Evolutionary conservation across 2,888 invertebrate genomes (phyloP), one percentile per base, ranked within the genome.

Genomic region (Hemicrepidius hirtus): DNA sequence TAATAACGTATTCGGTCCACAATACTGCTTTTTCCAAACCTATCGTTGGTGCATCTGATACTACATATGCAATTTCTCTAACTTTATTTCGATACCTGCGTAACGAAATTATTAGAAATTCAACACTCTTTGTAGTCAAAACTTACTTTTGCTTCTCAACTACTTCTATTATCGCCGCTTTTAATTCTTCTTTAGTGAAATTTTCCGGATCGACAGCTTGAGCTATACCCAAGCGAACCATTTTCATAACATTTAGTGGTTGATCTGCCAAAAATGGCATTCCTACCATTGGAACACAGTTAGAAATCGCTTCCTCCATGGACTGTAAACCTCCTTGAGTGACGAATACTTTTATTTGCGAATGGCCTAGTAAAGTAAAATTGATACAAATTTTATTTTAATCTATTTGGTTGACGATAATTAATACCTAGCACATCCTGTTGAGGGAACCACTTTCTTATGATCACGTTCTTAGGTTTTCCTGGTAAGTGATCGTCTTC

Each of bases 401-500:
- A 24, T 24, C 5, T 24, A 5, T 24, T 24, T 2, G 24, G 24
- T 24, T 24, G 5, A n/a, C n/a, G n/a, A n/a, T n/a, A 24, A 24
- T 3, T 24, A 24, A 21, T 82, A 86, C 87, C 86, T 67, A 88
- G 78, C 62, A 88, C 78, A 73, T 86, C 87, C 70, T 86, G 84
- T 77, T 88, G 88, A 0, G 88, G 87, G 20, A 87, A 78, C 88
- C 88, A 89, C 75, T 86, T 86, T 21, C 76, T 78, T n/a, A 86
- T 81, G 69, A 85, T 81, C 0, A 89, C 82, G 78, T 86, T 86
- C 32, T 80, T 72, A 6, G 86, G 84, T 77, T 84, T 80, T 32
- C 82, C 81, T 7, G 83, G 82, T 28, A 86, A 16, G 13, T 13
- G 68, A 41, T 80, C 71, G 32, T 83, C 82, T 74, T 87, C 87